Evolutionary conservation across 2,113 vertebrate species (phyloP).

Genomic region (Danionella cerebrum): DNA sequence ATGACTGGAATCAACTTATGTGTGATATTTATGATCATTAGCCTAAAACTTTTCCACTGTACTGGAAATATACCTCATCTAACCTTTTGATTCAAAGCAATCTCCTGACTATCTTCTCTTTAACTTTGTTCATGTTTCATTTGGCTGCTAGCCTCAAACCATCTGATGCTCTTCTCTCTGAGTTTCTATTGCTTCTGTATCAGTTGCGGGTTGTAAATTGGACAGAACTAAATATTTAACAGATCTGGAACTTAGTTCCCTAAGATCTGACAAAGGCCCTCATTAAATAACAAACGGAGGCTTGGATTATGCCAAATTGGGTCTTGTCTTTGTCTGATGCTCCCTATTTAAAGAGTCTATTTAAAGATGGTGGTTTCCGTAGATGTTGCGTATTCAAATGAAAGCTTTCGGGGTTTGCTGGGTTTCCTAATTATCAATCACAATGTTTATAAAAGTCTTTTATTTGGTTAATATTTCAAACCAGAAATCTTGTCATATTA

Average conservation of each 20-base stretch:
- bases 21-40: no score
- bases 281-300: slow-evolving; percentile 18
- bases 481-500: no score
- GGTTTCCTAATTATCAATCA: background rate
- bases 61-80: no score
- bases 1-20: no score
- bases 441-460: slow-evolving; percentile 23
- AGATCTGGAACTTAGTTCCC: slow-evolving; percentile 26
- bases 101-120: background rate
- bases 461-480: slow-evolving; percentile 9
- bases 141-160: background rate
- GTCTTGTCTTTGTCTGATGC: background rate
- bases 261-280: background rate
- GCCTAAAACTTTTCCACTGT: no score
- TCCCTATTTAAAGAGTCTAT: background rate
- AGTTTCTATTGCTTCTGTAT: background rate
- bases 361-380: background rate
- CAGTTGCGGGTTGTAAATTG: background rate
- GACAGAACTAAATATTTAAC: slow-evolving; percentile 35
- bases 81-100: background rate
- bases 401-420: background rate
- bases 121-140: background rate
- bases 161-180: background rate
- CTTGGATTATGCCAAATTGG: background rate
- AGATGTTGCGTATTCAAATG: background rate